Percentiles rank a stretch among this genome's conserved stretches.
Evolutionary conservation across 1,140 invertebrate species (phyloP).

Genomic region (Zaprionus inermis): DNA sequence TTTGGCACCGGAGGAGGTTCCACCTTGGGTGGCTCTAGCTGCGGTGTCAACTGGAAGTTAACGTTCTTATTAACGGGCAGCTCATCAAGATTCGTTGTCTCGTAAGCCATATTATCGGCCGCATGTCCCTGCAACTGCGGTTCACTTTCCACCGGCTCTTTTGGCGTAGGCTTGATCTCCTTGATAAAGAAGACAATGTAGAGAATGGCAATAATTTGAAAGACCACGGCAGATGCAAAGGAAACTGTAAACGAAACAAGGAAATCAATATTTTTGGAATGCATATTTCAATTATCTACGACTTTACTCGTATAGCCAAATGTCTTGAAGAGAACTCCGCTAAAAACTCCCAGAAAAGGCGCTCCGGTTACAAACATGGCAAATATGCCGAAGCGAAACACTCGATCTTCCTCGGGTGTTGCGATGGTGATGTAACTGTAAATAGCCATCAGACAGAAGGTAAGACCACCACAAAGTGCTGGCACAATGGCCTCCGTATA

Average conservation of each 20-base stretch:
- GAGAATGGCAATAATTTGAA: conserved; percentile 76
- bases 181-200: conserved; percentile 78
- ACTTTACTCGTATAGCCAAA: conserved; percentile 77
- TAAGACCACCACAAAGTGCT: conserved; percentile 86
- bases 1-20: conserved; percentile 40
- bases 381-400: conserved; percentile 85
- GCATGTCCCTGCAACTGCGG: conserved; percentile 48
- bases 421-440: conserved; percentile 87
- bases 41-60: conserved; percentile 67
- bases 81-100: conserved; percentile 66
- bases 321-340: conserved; percentile 67
- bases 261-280: not conserved
- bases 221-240: conserved; percentile 63
- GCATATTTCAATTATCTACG: not conserved
- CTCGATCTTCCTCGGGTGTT: conserved; percentile 86
- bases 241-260: conserved; percentile 52
- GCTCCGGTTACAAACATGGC: conserved; percentile 77
- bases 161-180: conserved; percentile 62
- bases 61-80: conserved; percentile 69
- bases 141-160: conserved; percentile 17
- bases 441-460: conserved; percentile 87
- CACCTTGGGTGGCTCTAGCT: conserved; percentile 58
- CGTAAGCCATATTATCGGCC: conserved; percentile 73
- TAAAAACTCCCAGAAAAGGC: conserved; percentile 73
- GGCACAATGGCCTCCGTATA: conserved; percentile 86